Evolutionary conservation across 2,113 vertebrate genomes (phyloP).

Genomic region (Acrocephalus kingi): DNA sequence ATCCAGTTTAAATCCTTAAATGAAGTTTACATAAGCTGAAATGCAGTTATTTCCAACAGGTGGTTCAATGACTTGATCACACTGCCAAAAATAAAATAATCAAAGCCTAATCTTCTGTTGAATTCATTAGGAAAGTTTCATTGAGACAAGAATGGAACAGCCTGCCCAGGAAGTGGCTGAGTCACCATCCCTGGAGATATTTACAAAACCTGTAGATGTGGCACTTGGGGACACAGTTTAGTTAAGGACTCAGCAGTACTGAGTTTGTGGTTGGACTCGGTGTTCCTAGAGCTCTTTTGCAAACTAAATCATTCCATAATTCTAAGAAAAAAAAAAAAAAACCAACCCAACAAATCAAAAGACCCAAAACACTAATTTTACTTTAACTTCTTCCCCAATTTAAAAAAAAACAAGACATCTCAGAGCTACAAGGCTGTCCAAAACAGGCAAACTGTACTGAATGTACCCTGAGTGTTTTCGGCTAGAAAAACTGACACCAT

Average conservation of each 20-base stretch:
- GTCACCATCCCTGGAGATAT: background rate
- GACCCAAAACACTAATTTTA: background rate
- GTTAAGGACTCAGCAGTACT: background rate
- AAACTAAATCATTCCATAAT: background rate
- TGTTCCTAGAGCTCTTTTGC: background rate
- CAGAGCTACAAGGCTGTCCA: background rate
- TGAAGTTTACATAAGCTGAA: slow-evolving; percentile 25
- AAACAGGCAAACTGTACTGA: background rate
- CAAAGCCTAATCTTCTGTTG: slow-evolving; percentile 1
- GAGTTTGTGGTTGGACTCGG: background rate
- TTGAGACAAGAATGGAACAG: background rate
- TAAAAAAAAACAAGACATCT: background rate
- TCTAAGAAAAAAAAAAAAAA: background rate
- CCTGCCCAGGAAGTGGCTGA: background rate
- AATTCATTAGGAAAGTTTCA: background rate
- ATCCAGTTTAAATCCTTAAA: slow-evolving; percentile 7
- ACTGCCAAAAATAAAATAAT: slow-evolving; percentile 28
- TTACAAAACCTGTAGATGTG: background rate
- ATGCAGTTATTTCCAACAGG: slow-evolving; percentile 42
- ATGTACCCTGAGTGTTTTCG: background rate
- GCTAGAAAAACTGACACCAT: background rate
- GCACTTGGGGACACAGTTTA: background rate
- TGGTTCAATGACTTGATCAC: background rate
- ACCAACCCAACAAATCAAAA: background rate
- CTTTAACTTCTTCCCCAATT: background rate